phyloP scores from a whole-genome alignment of 53 echinoderm and acorn worm genomes.

The Temnopleurus reevesii region DNA sequence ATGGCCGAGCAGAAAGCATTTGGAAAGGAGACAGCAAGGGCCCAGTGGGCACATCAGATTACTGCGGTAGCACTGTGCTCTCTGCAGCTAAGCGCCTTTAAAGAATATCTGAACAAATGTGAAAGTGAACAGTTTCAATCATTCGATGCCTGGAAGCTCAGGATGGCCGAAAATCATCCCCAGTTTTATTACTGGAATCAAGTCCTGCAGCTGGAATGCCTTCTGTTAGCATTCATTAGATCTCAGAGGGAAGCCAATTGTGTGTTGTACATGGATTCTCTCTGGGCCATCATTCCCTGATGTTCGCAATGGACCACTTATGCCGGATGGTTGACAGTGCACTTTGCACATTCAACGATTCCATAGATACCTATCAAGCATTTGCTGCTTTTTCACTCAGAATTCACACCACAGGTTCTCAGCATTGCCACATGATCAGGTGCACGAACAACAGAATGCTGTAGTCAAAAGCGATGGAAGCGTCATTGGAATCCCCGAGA shows the following conservation, averaged over 20 bases:
- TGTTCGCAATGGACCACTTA: constrained; percentile 55
- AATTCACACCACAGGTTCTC: too few species aligned
- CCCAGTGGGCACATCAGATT: too few species aligned
- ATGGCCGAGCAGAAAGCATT: constrained; percentile 14
- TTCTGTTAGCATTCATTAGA: too few species aligned
- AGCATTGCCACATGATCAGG: too few species aligned
- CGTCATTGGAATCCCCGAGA: constrained; percentile 46
- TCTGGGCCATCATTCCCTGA: constrained; percentile 25
- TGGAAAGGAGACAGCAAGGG: constrained; percentile 14
- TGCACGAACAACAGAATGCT: too few species aligned
- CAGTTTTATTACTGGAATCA: constrained; percentile 61
- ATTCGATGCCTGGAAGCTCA: background rate
- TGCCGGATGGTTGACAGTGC: constrained; percentile 56
- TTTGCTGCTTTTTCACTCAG: too few species aligned
- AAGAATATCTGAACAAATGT: too few species aligned
- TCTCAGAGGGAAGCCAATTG: constrained; percentile 55
- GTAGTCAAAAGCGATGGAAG: constrained; percentile 55
- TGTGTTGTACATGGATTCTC: constrained; percentile 23
- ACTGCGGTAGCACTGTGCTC: too few species aligned
- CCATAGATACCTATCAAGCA: too few species aligned
- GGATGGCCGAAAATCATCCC: constrained; percentile 14
- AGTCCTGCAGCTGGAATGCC: too few species aligned
- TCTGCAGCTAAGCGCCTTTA: too few species aligned
- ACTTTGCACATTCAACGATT: too few species aligned
- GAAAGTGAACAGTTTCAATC: constrained; percentile 16